Evolutionary conservation across 2,113 vertebrate genomes (phyloP).

Genomic region (Dromaius novaehollandiae): DNA sequence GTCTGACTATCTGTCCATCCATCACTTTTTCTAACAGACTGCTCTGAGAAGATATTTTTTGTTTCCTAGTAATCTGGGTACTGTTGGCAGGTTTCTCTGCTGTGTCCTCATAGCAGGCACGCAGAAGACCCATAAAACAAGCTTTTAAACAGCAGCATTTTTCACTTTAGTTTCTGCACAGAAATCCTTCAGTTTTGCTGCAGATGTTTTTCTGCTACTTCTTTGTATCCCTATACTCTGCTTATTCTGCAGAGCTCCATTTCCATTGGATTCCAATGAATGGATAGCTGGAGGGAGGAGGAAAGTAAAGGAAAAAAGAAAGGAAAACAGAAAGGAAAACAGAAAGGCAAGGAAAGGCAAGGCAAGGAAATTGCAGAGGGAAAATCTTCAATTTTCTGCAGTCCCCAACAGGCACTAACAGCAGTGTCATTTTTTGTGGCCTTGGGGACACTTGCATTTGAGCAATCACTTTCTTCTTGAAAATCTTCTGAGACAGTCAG

Average conservation of each 20-base stretch:
- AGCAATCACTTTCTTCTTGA: background rate
- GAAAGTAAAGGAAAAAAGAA: background rate
- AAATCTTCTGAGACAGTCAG: slow-evolving; percentile 5
- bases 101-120: background rate
- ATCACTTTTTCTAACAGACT: background rate
- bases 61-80: background rate
- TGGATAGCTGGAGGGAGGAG: background rate
- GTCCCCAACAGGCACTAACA: background rate
- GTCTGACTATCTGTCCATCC: background rate
- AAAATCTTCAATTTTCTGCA: background rate
- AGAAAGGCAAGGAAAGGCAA: too few species aligned
- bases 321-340: background rate
- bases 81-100: background rate
- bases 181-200: background rate
- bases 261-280: background rate
- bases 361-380: background rate
- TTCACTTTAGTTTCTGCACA: background rate
- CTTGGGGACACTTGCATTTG: background rate
- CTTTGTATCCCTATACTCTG: background rate
- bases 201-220: background rate
- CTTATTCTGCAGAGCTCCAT: background rate
- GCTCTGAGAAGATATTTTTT: background rate
- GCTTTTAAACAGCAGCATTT: background rate
- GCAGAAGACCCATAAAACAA: background rate
- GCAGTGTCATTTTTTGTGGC: background rate